Evolutionary conservation across 2,113 vertebrate species (phyloP).

Genomic region (Myrmecobius fasciatus): DNA sequence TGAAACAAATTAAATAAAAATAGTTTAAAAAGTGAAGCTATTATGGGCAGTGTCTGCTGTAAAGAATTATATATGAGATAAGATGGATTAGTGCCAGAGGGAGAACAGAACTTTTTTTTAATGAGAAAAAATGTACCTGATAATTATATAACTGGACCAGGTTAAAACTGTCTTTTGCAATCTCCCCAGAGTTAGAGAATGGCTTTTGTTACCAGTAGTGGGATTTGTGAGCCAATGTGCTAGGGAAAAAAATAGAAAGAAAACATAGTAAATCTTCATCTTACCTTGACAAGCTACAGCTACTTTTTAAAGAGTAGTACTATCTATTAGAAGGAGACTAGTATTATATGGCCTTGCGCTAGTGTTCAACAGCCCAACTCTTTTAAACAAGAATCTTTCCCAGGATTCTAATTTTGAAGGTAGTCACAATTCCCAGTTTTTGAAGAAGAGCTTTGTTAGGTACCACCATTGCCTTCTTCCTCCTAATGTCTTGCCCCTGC

Average conservation of each 20-base stretch:
- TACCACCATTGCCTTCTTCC: background rate
- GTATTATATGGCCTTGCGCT: background rate
- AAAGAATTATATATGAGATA: conserved; percentile 52
- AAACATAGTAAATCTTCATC: conserved; percentile 32
- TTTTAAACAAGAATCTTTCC: background rate
- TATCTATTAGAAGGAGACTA: rapidly evolving
- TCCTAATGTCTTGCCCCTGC: background rate
- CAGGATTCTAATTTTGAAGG: background rate
- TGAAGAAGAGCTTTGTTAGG: background rate
- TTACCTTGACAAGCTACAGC: background rate
- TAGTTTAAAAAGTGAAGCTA: conserved; percentile 28
- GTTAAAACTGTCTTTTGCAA: conserved; percentile 58
- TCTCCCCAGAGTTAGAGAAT: conserved; percentile 1
- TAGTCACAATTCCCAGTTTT: background rate
- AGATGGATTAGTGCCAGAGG: conserved; percentile 52
- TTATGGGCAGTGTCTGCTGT: conserved; percentile 54
- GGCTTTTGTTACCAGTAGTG: conserved; percentile 44
- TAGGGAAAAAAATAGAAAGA: conserved; percentile 26
- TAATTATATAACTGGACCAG: conserved; percentile 42
- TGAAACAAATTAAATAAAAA: conserved; percentile 51
- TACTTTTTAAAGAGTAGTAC: background rate
- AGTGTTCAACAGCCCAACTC: background rate
- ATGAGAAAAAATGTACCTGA: conserved; percentile 14
- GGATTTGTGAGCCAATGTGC: conserved; percentile 46
- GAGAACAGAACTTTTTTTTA: background rate